Evolutionary conservation across 2,797 vertebrate genomes (phyloP), one percentile per base, ranked within the genome.

Genomic region (Percopsis omiscomaycus): DNA sequence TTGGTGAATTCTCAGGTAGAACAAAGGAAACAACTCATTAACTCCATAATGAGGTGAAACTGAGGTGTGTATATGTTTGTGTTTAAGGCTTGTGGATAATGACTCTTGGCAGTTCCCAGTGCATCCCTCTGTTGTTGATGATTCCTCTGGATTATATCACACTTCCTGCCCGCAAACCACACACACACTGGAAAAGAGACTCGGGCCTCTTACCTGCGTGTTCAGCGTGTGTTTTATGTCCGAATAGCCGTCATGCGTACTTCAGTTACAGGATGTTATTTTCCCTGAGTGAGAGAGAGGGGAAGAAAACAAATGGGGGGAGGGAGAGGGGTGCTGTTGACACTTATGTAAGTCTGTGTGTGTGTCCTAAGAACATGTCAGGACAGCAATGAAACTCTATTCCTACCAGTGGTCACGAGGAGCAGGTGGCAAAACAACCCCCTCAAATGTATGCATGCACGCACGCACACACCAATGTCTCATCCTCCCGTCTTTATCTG

Each of bases 141-240:
- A 73, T 83, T 87, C 79, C 83, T 78, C 58, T 76, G 82, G 79
- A 89, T 88, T 84, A 85, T 68, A 80, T 64, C 63, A 74, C 16
- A 73, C 78, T 86, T 86, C 82, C 80, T 87, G 66, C 46, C 62
- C 68, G 60, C 73, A 76, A 83, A 61, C 66, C 79, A 69, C 66
- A 68, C 15, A 67, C 63, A 64, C 32, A 22, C 55, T 16, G 58
- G n/a, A 46, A 49, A 49, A 59, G 45, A 47, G 30, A 61, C 57
- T 16, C 10, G 29, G 55, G 37, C 37, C 15, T 15, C 8, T 42
- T 4, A 13, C 9, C 50, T 46, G 15, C 28, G 12, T 29, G 12
- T 16, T 46, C 22, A 27, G 12, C 13, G 16, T 16, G 37, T 22
- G 10, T 5, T 11, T 45, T 44, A 48, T 60, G 45, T 60, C 22